Evolutionary conservation across 2,113 vertebrate species (phyloP), one percentile per base, ranked within the genome.

Genomic region (Apaloderma vittatum): DNA sequence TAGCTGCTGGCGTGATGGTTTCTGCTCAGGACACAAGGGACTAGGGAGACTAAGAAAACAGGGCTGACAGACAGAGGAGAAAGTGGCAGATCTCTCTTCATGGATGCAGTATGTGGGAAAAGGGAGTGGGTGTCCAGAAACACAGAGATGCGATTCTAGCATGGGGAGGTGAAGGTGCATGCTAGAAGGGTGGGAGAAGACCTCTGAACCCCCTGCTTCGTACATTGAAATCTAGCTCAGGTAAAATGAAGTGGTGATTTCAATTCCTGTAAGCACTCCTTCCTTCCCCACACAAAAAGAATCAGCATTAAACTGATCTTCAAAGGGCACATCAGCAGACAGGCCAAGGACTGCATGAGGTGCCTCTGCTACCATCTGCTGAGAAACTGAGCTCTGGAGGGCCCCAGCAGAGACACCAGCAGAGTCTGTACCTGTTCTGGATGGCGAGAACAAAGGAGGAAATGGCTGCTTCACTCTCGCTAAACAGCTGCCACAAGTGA

Each of bases 401-500:
- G 75, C 78, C 70, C 20, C 4, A 1, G 46, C 55, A 84, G 73
- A 65, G 37, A 67, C 74, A 51, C 5, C n/a, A 11, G 45, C 37
- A 82, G 55, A 76, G 87, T 72, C 32, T 0, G 0, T 67, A 62
- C 77, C 81, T 76, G 74, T 13, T 93, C 85, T 74, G 92, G 58
- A 67, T 54, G 11, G 1, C 58, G 58, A 54, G 61, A 72, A 51
- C 7, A 76, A 88, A 68, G 67, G 36, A 77, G 67, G 88, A 96
- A 86, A 92, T 59, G 72, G 37, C 71, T 86, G 59, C 88, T 70
- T 92, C 86, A 83, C 88, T 94, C 73, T 94, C 66, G 7, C 92
- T 95, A 62, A 94, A 66, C 85, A 86, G 87, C 86, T 88, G 72
- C 67, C 82, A 92, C 79, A 88, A 95, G 72, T 52, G 88, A 96